Base-by-base conservation (phyloP, 2,113 vertebrate genomes). In the Callospermophilus lateralis region DNA sequence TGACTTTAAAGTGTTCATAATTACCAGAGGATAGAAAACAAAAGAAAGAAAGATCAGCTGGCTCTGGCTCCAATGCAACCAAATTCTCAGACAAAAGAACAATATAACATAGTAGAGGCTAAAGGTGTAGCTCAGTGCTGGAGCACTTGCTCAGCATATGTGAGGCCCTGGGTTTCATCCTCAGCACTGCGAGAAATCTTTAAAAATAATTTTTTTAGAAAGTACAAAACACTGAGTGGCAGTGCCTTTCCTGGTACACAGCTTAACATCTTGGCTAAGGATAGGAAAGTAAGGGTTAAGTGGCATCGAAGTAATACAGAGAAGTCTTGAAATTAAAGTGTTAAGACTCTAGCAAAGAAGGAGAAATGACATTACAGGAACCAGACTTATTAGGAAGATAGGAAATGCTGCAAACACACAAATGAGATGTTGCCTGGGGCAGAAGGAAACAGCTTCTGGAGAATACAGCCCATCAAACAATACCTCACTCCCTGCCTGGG, bases 301-400 rank as follows among this genome's bases (percentile, higher is more conserved):
- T 22, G 45, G 42, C 65, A 93, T 81, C 76, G 94, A 58, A 93
- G 93, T 91, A 84, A 55, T 65, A 53, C n/a, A 88, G 7, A 77
- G 37, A 95, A 81, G 58, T 65, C 84, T 97, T 94, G 76, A 81
- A 90, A 96, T 24, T 84, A 26, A 70, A 94, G 51, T 89, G 30
- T 51, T 92, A 93, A 53, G 92, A 92, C 45, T 84, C 37, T 77
- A 84, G 34, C 30, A 93, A 81, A 65, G 34, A 20, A 74, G 37
- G 17, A 77, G 28, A 91, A 90, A 72, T 55, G 45, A 86, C 37
- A 94, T 30, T 55, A 79, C 37, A 37, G 72, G n/a, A 84, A 51
- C 45, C 58, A 95, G 65, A 87, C 89, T 42, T 11, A 94, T 30
- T 37, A 70, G 55, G 19, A 95, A 89, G 78, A 77, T 28, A 45